Evolutionary conservation across 2,888 invertebrate species (phyloP).

Genomic region (Scaeva pyrastri): DNA sequence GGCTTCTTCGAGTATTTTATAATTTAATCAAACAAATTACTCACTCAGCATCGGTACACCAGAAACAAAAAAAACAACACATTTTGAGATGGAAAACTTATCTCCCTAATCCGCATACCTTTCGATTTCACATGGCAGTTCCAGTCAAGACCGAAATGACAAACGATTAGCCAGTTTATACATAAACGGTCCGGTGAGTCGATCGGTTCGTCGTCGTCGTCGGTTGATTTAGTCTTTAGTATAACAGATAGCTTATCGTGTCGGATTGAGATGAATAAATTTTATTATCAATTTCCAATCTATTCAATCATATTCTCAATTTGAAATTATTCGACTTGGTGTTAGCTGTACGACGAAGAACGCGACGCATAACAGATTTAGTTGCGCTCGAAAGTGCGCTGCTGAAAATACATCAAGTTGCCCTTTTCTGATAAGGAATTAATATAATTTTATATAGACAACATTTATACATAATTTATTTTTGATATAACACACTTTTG

Average conservation of each 20-base stretch:
- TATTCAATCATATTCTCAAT: constrained; percentile 31
- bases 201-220: neutral
- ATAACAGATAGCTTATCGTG: too few relatives aligned
- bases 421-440: constrained; percentile 20
- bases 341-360: constrained; percentile 1
- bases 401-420: constrained; percentile 11
- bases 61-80: neutral
- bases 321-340: constrained; percentile 27
- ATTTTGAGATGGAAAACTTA: constrained; percentile 3
- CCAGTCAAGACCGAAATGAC: constrained; percentile 13
- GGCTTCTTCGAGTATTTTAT: neutral
- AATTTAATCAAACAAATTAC: constrained; percentile 15
- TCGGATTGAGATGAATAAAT: neutral
- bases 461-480: neutral
- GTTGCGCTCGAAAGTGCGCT: neutral
- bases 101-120: constrained; percentile 5
- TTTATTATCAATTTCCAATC: constrained; percentile 17
- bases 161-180: constrained; percentile 17
- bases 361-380: constrained; percentile 8
- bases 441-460: neutral
- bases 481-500: neutral
- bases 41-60: neutral
- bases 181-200: neutral
- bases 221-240: too few relatives aligned
- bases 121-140: constrained; percentile 2